Evolutionary conservation across 1,140 invertebrate genomes (phyloP), one percentile per base, ranked within the genome.

Genomic region (Sesamia nonagrioides): DNA sequence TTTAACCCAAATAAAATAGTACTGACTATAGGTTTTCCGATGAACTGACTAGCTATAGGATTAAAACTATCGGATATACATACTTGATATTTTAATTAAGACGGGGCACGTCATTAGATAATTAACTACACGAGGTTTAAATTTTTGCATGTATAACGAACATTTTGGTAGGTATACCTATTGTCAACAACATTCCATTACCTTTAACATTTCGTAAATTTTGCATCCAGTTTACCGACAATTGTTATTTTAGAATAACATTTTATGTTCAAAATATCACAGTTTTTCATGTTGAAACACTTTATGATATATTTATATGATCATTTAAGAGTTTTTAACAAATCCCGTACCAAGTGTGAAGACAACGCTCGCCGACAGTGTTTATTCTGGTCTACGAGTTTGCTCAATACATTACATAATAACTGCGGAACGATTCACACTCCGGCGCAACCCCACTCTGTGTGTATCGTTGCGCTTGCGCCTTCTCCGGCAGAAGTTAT

Each of bases 381-480:
- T 78, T 60, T 71, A 60, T 40, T 60, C n/a, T 8, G 56, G 40
- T 35, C 63, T 71, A 48, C 60, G 17, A 40, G 61, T 78, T 81
- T 81, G 56, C 80, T 78, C 80, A 81, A 81, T 74, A 81, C 35
- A 17, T 81, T 81, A 81, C 76, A 74, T 81, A 81, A 81, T 60
- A 75, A 75, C 60, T 73, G 72, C 69, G 61, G 61, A 74, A 61
- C 76, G 76, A 81, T 81, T 81, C 80, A 68, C 71, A 77, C 58
- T 79, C 60, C 42, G 56, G 48, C 48, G 50, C 50, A 79, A 60
- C 78, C 77, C 69, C 77, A 68, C 54, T 69, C 76, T n/a, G n/a
- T n/a, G n/a, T 76, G 27, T 52, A 52, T 17, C 35, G 54, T 76
- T 54, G 60, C 13, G 48, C 52, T 68, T 63, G 60, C 60, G 37